phyloP scores from a whole-genome alignment of 1,140 invertebrate genomes.

The Octopus sinensis region DNA sequence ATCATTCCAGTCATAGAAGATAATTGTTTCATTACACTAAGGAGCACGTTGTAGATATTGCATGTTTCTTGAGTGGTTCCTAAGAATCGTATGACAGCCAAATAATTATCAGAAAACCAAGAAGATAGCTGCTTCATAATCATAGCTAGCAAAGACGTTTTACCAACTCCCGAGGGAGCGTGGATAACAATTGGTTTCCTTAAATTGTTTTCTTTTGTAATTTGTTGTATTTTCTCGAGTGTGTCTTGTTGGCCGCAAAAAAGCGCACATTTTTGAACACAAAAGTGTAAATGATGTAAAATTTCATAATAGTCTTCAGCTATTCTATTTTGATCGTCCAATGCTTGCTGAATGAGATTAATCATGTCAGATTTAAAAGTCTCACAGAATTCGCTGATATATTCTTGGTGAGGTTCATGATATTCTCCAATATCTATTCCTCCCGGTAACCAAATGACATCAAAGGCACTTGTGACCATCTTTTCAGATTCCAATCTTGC shows the following conservation, averaged over 20 bases:
- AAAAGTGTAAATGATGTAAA: conserved; percentile 90
- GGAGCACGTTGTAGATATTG: conserved; percentile 36
- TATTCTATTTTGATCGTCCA: conserved; percentile 20
- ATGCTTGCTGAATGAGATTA: conserved; percentile 33
- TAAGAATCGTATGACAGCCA: conserved; percentile 40
- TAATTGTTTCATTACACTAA: conserved; percentile 38
- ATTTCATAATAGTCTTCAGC: conserved; percentile 69
- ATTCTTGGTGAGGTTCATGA: conserved; percentile 33
- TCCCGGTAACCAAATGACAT: conserved; percentile 27
- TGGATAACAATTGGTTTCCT: conserved; percentile 40
- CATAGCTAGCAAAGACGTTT: conserved; percentile 44
- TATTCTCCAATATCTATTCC: conserved; percentile 34
- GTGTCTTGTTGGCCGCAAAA: conserved; percentile 38
- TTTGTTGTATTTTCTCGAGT: conserved; percentile 30
- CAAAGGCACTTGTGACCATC: conserved; percentile 22
- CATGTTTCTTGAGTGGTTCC: conserved; percentile 36
- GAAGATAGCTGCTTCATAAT: conserved; percentile 31
- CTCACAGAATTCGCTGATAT: conserved; percentile 39
- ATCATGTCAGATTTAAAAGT: conserved; percentile 36
- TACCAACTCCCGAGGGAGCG: conserved; percentile 41
- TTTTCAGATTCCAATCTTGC: conserved; percentile 22
- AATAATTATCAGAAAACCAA: conserved; percentile 34
- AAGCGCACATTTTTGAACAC: conserved; percentile 50
- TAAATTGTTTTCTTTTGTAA: conserved; percentile 28
- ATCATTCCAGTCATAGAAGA: conserved; percentile 32